Base-by-base conservation (phyloP, 1,140 invertebrate species). In the Drosophila truncata region DNA sequence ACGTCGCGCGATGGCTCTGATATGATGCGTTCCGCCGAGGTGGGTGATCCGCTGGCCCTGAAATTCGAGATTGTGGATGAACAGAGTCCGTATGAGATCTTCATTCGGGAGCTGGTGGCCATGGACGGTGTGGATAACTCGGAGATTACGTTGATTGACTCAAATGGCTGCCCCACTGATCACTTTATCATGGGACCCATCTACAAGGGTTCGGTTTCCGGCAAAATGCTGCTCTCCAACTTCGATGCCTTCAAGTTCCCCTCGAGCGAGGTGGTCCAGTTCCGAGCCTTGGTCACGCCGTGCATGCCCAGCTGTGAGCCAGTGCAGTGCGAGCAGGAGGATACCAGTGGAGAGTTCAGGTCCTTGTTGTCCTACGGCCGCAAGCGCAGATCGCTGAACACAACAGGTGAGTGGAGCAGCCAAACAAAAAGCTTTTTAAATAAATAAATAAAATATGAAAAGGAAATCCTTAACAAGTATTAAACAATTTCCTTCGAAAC, bases 171-270 rank as follows among this genome's bases (percentile, higher is more conserved):
- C 92, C 97, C 97, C 2, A 98, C 97, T 4, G 97, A 98, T 91
- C 96, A 97, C 78, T 96, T 97, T 82, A 98, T 98, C 86, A 98
- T 98, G 97, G 97, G 97, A 73, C 96, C 97, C 3, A 94, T 98
- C 42, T 96, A 96, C 92, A 97, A 98, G 93, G 96, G 97, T 14
- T 93, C 95, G 23, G 93, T 94, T 63, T 95, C 95, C 25, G 96
- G 96, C 92, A 97, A 97, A 95, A 96, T 97, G 55, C 94, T 99
- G 9, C 93, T 98, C n/a, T 97, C 97, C 9, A 96, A 97, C 92
- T 98, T 99, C 93, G 98, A 99, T 92, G 98, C 98, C 11, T 99
- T 99, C 95, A 98, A 98, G 93, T 99, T 99, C 94, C 98, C 98
- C 1, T 97, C 97, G 16, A 98, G 97, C 0, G 97, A 98, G 92